Base-by-base conservation (phyloP, 2,888 invertebrate species). In the Leptopilina drosophilae region DNA sequence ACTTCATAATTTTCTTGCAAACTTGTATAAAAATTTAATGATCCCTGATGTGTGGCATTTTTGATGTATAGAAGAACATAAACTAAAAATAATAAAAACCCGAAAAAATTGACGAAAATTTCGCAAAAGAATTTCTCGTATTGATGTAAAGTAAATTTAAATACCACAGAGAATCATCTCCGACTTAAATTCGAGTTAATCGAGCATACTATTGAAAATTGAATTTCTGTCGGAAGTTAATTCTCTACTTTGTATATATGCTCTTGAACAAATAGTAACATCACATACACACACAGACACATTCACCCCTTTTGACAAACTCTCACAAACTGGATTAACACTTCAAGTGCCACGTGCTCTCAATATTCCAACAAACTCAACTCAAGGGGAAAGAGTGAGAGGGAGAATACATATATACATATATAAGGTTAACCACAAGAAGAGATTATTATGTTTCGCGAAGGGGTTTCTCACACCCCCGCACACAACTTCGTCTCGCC, bases 261-360 rank as follows among this genome's bases (percentile, higher is more conserved):
- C 33, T 33, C 9, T 20, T 62, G 20, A 62, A 62, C 20, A 62
- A 20, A 59, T 59, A 73, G 26, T 33, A 56, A 73, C 33, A 73
- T 26, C 56, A 46, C 42, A 42, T 3, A 11, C 11, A 8, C 73
- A 66, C 40, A 42, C 49, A 1, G 8, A 9, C 15, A 15, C 42
- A 56, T 33, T 33, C 33, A 33, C 33, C 73, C 56, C 73, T 73
- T 73, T 73, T 56, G 42, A 65, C 42, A 20, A 6, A 12, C 64
- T n/a, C 53, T 64, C 40, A n/a, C 59, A 69, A 78, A 67, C 59
- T 78, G 46, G 69, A 78, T 78, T 73, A 73, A 64, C 73, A 78
- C 81, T 83, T 15, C 65, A 81, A 56, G 46, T 77, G 81, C 73
- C 80, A 81, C 80, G 82, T 80, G 82, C 65, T 78, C 73, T 53